Base-by-base conservation (phyloP, 1,140 invertebrate species). In the Spodoptera litura region DNA sequence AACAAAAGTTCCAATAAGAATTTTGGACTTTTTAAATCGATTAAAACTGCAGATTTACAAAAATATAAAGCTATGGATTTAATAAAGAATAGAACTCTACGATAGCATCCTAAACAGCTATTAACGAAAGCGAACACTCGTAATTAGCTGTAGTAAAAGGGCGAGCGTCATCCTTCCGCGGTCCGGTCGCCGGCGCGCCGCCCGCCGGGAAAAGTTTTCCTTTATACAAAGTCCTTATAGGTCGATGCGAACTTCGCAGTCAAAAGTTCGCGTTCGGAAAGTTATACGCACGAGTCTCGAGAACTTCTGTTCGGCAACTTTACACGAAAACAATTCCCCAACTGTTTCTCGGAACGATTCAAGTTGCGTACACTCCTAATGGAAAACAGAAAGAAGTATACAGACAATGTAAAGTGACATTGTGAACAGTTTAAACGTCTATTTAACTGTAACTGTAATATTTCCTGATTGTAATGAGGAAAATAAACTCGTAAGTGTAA, bases 141-240 rank as follows among this genome's bases (percentile, higher is more conserved):
- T 20, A 68, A 68, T 77, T 64, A 64, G 31, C 59, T 20, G 31
- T 68, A 82, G 53, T 68, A 78, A 81, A 81, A 86, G 79, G 85
- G 82, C 81, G 84, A 82, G 78, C 81, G 81, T 82, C 81, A 81
- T 83, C 78, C 73, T 75, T 64, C 58, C 44, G 59, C 49, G 73
- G 73, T 53, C 78, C 78, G 78, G 66, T 52, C 52, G 75, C 76
- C 81, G 73, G 78, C 64, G 38, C 52, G 75, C 76, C 81, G 73
- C 79, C 84, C 85, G 86, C 82, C 73, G 73, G 73, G 56, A 75
- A 82, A 91, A 91, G 80, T 75, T 91, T 94, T 94, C 93, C 80
- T 91, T 94, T 62, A 94, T 93, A 61, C 94, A 95, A 81, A 95
- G 95, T 88, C 91, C 90, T 88, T 86, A 75, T 87, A 89, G 86